phyloP scores from a whole-genome alignment of 2,797 vertebrate species.

The Acrossocheilus fasciatus region DNA sequence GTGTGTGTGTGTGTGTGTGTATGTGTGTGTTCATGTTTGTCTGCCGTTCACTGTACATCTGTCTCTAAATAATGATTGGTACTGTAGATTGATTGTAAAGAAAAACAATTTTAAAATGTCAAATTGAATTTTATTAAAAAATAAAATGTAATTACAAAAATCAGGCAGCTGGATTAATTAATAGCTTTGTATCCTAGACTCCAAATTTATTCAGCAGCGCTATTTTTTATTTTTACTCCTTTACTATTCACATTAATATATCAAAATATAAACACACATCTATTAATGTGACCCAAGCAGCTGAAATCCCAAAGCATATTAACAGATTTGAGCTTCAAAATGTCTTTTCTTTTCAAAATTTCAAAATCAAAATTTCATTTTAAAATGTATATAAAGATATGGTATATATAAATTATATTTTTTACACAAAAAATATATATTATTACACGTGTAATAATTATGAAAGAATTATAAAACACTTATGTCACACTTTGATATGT shows the following conservation, averaged over 20 bases:
- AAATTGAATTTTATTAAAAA: slow-evolving; percentile 61
- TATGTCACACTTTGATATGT: background rate
- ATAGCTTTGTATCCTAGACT: background rate
- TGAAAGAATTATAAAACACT: background rate
- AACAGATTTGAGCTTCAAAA: background rate
- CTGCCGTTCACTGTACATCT: slow-evolving; percentile 56
- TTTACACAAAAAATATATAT: background rate
- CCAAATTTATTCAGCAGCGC: background rate
- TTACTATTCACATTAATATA: background rate
- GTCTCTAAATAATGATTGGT: slow-evolving; percentile 55
- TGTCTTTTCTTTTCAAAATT: background rate
- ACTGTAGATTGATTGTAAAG: slow-evolving; percentile 76
- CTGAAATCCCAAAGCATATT: background rate
- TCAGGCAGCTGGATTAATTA: background rate
- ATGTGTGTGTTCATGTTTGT: slow-evolving; percentile 47
- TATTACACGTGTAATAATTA: background rate
- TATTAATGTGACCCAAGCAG: background rate
- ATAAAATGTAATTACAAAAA: slow-evolving; percentile 31
- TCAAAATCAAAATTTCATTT: background rate
- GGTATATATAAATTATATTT: background rate
- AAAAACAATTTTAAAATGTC: slow-evolving; percentile 74
- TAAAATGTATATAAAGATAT: background rate
- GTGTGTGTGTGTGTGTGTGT: slow-evolving; percentile 29
- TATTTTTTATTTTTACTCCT: background rate
- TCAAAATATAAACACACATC: background rate